These are phyloP conservation scores for Sclerurus mexicanus DNA, from an alignment of 2,113 vertebrate species.

Conservation along the genomic window DNA sequence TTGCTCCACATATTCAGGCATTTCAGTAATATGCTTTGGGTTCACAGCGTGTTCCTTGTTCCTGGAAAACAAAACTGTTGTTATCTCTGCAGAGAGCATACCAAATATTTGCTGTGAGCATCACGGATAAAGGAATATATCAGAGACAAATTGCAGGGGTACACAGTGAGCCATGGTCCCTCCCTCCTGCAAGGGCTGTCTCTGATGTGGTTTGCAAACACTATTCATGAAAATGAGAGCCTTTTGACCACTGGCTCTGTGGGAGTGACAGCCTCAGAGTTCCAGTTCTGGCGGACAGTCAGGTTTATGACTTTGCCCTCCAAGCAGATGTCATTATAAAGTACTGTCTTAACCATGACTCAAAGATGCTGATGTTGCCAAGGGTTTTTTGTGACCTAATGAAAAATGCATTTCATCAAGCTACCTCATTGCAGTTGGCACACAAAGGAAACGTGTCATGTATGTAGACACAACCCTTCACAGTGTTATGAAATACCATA, in stretches of 20 bases:
- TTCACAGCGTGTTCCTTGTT: conserved; percentile 7
- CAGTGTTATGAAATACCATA: neutral
- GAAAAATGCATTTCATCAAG: neutral
- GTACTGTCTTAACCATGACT: neutral
- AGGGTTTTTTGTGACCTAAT: neutral
- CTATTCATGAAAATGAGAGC: neutral
- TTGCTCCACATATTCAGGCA: neutral
- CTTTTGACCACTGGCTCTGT: neutral
- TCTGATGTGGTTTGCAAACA: neutral
- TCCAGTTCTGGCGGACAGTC: neutral
- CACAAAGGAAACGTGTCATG: neutral
- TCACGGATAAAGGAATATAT: neutral
- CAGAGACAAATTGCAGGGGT: neutral
- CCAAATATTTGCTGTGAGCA: neutral
- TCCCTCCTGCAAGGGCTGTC: neutral
- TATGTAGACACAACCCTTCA: neutral
- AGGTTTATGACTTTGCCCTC: neutral
- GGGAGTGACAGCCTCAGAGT: neutral
- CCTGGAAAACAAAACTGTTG: neutral
- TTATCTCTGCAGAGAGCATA: neutral
- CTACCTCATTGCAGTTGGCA: neutral
- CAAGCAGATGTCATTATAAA: neutral
- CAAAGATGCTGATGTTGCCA: neutral
- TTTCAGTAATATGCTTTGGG: neutral
- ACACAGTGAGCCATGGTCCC: neutral